Conservation (phyloP, 2,888 invertebrate genomes). For the Euplexia lucipara region DNA sequence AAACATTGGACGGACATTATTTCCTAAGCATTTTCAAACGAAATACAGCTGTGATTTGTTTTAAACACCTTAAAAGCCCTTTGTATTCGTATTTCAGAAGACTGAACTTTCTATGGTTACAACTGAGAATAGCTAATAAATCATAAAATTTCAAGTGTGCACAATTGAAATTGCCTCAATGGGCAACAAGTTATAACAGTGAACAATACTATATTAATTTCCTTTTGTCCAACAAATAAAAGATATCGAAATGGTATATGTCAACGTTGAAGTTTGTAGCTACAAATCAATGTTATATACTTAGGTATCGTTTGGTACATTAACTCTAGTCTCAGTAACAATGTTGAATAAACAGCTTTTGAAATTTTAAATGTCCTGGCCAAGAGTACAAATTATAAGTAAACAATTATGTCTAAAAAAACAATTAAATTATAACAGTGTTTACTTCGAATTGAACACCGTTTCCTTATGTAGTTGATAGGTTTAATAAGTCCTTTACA, state of each 20-base stretch:
- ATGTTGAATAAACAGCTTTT: too few species aligned
- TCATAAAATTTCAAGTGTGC: conserved; percentile 58
- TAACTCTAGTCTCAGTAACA: conserved; percentile 1
- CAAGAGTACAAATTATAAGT: too few species aligned
- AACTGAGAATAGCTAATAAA: conserved; percentile 55
- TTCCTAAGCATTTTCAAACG: conserved; percentile 27
- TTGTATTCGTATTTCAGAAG: conserved; percentile 54
- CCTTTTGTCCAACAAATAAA: conserved; percentile 45
- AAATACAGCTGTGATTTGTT: conserved; percentile 41
- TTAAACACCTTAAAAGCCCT: conserved; percentile 51
- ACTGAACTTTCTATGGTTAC: conserved; percentile 53
- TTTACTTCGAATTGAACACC: too few species aligned
- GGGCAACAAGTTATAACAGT: conserved; percentile 39
- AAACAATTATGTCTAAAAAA: too few species aligned
- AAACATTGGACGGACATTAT: conserved; percentile 23
- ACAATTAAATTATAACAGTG: too few species aligned
- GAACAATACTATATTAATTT: conserved; percentile 53
- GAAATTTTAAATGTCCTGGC: too few species aligned
- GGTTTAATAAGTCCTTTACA: too few species aligned
- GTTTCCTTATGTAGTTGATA: too few species aligned
- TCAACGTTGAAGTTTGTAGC: conserved; percentile 3
- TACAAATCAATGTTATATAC: conserved; percentile 33
- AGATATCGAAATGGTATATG: conserved; percentile 37
- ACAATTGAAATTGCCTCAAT: conserved; percentile 57
- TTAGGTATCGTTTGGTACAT: conserved; percentile 11